Base-by-base conservation (phyloP, 2,113 vertebrate genomes). In the Pan paniscus region DNA sequence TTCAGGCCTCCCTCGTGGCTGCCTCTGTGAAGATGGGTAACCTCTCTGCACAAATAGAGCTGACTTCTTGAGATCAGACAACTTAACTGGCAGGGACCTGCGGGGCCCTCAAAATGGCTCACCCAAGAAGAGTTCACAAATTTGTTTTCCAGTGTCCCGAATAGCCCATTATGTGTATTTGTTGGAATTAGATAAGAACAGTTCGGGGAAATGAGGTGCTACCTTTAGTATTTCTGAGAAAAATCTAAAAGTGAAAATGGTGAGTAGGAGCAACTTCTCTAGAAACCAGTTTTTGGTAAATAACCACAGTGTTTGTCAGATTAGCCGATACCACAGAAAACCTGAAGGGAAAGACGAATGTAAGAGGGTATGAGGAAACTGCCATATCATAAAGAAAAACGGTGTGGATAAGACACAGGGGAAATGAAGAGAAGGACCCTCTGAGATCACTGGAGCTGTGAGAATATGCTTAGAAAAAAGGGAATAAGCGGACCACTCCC, bases 221-320 rank as follows among this genome's bases (percentile, higher is more conserved):
- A 55, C 68, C 38, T 93, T 80, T 43, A 76, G 83, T 59, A 64
- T 85, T 93, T 93, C 95, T 78, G 7, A 93, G 55, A 94, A 96
- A 93, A 83, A 16, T 8, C 4, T 73, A 59, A 57, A 81, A 55
- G 72, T 0, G 16, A 61, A 92, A 95, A 11, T 5, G 59, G 2
- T 48, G 1, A 35, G 38, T 87, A 61, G 76, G 6, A 79, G 46
- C n/a, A 52, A 25, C 55, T 46, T 87, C 30, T 32, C 6, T 22
- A 67, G 61, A 30, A 93, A 87, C 80, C 25, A 22, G 68, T 59
- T 61, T 75, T 64, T n/a, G 61, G 38, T 81, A 88, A 92, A 90
- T 43, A 93, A 73, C 72, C 59, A 75, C 30, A 22, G 57, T 46
- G 25, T 68, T 82, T 70, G 93, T 75, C 82, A 92, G 91, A 88